Conservation (phyloP, 2,113 vertebrate genomes). For the Canis aureus region DNA sequence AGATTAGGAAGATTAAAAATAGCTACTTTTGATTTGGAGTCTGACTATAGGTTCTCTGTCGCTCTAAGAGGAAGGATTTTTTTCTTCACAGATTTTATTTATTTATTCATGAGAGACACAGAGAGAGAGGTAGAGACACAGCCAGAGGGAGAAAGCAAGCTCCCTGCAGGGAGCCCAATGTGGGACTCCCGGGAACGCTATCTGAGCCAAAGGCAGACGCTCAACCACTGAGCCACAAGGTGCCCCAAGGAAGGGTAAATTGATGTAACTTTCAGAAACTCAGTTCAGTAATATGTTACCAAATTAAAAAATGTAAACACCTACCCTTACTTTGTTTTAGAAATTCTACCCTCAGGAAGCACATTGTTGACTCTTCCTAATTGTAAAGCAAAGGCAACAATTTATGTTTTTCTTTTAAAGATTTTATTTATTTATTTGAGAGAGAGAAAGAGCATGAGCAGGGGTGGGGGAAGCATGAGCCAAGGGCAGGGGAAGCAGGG, state of each 20-base stretch:
- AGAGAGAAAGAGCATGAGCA: no score
- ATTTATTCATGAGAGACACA: no score
- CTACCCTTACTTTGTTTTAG: background rate
- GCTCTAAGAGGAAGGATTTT: background rate
- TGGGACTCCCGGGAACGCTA: no score
- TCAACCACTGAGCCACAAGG: no score
- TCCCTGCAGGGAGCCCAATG: no score
- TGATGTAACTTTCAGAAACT: background rate
- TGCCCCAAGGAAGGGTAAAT: background rate
- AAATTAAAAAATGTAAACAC: background rate
- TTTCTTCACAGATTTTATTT: no score
- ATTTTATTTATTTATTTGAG: no score
- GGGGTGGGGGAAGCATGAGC: no score
- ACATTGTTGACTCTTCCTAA: background rate
- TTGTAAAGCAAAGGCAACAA: background rate
- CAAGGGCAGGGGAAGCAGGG: no score
- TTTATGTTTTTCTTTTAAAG: background rate
- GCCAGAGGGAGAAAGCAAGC: no score
- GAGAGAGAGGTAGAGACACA: no score
- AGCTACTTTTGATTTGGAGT: background rate
- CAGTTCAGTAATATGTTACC: background rate
- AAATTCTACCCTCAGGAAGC: background rate
- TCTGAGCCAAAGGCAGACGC: no score
- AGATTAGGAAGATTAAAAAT: conserved; percentile 31
- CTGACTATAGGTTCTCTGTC: background rate